Base-by-base conservation (phyloP, 2,888 invertebrate species). In the Chymomyza caudatula region DNA sequence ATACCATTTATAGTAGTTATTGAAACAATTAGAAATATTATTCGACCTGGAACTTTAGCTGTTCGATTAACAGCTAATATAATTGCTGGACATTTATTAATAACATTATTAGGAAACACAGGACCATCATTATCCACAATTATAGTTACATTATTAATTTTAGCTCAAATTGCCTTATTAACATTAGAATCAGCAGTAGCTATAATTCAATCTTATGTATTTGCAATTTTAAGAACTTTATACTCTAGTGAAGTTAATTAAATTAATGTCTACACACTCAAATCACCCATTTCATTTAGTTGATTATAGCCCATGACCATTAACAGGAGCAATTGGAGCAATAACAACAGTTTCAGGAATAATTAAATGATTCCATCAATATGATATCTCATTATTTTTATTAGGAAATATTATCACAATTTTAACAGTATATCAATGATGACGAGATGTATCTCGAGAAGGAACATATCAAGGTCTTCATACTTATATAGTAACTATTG, bases 51-150 rank as follows among this genome's bases (percentile, higher is more conserved):
- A 88, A 94, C 94, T 2, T 89, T 95, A 91, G 92, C 93, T 0
- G 92, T 95, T 65, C 94, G 94, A 73, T 86, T 95, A 91, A 92
- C 93, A 4, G 94, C 94, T n/a, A 95, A 95, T 91, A 94, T 95
- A 93, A 94, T 94, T 92, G 94, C 94, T 1, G 94, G 94, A 0
- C 94, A 95, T 88, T 87, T 95, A 89, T 76, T 94, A 87, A 89
- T 94, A 92, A 93, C 93, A 1, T 76, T 94, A 77, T 82, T 85
- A 63, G 92, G 92, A 66, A 91, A 91, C 73, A 91, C 90, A 2
- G 91, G 89, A 0, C 76, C 85, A 23, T 80, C 67, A 22, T 60
- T 85, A 77, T 73, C 84, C 2, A 64, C 61, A 51, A 47, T 85
- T 58, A 66, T 87, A 59, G 53, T 88, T 22, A 71, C 67, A 8